Base-by-base conservation (phyloP, 2,888 invertebrate genomes). In the Drosophila flavopinicola region DNA sequence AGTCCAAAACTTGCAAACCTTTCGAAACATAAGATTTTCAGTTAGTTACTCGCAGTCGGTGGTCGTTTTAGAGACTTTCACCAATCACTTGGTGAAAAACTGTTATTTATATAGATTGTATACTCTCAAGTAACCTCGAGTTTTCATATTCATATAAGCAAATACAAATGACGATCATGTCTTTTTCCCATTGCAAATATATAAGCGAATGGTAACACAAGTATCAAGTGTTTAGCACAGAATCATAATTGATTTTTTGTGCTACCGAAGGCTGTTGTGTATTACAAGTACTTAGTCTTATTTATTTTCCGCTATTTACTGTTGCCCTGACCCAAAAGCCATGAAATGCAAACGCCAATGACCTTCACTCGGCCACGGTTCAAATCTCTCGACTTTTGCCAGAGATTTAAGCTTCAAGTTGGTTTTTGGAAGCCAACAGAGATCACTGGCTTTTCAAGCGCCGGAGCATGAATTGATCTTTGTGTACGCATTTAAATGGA, bases 331-430 rank as follows among this genome's bases (percentile, higher is more conserved):
- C 85, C 87, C 68, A 74, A 68, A 80, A 73, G 56, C 76, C 60
- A 53, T 66, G 67, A 66, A 76, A 77, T 80, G 38, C 75, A 48
- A 58, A 83, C 71, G 80, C 66, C 65, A 76, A 66, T 76, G 87
- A 85, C 80, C 80, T 80, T 87, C 87, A 65, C 24, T 42, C 44
- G 23, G 56, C 42, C 59, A 87, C 68, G 87, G 85, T 59, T 85
- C 87, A 87, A 51, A 75, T 58, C 53, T 45, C 66, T 61, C 47
- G 27, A n/a, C n/a, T n/a, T n/a, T n/a, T n/a, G n/a, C n/a, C 78
- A 54, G 58, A 59, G 58, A 60, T 49, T 77, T 76, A 73, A 76
- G 58, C 74, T 66, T 80, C 53, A 78, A 74, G 47, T 13, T 30
- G 10, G 11, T 10, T 51, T 78, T 71, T 66, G 53, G 54, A 63